Evolutionary conservation across 1,140 invertebrate species (phyloP).

Genomic region (Drosophila lacertosa): DNA sequence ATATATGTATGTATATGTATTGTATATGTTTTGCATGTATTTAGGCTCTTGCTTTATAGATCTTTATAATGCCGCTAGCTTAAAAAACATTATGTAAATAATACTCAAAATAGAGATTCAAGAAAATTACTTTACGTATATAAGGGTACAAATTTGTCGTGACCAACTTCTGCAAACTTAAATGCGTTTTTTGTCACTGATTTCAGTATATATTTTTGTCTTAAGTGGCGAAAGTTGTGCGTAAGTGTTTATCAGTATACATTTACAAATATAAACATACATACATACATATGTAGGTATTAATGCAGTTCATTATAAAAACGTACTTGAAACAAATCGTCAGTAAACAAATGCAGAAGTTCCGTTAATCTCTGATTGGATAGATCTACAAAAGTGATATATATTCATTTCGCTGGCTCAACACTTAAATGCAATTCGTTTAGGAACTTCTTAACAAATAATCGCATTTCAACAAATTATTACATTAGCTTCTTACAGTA

Average conservation of each 20-base stretch:
- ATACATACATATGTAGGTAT: slow-evolving; percentile 11
- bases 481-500: slow-evolving; percentile 41
- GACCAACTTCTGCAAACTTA: slow-evolving; percentile 23
- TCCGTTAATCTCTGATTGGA: slow-evolving; percentile 34
- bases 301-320: background rate
- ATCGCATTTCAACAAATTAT: slow-evolving; percentile 48
- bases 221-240: slow-evolving; percentile 38
- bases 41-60: slow-evolving; percentile 43
- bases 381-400: slow-evolving; percentile 43
- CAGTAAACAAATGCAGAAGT: slow-evolving; percentile 65
- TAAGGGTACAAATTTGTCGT: slow-evolving; percentile 35
- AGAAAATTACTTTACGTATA: slow-evolving; percentile 40
- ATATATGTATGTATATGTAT: slow-evolving; percentile 44
- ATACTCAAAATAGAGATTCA: background rate
- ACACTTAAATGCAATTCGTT: slow-evolving; percentile 51
- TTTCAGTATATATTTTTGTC: background rate
- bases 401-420: slow-evolving; percentile 34
- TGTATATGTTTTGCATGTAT: slow-evolving; percentile 48
- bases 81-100: slow-evolving; percentile 15
- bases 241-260: slow-evolving; percentile 19
- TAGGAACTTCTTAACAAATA: slow-evolving; percentile 73
- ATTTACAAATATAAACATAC: slow-evolving; percentile 13
- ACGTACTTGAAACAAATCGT: slow-evolving; percentile 23
- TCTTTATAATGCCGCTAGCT: slow-evolving; percentile 54
- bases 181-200: slow-evolving; percentile 24